These are phyloP conservation scores for Clarias magur DNA, from an alignment of 2,113 vertebrate genomes.

Conservation along the genomic window DNA sequence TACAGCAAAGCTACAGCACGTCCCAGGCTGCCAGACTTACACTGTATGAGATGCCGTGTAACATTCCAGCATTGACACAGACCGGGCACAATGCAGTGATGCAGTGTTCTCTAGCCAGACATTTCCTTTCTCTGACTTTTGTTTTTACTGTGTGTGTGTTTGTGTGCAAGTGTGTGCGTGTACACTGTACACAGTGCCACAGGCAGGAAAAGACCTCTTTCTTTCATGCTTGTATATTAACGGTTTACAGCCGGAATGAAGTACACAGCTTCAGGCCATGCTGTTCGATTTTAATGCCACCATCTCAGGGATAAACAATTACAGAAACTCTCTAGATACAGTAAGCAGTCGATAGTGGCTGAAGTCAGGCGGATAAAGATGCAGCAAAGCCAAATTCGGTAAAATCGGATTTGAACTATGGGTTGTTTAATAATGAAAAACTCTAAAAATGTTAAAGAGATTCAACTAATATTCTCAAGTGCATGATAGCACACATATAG, in stretches of 20 bases:
- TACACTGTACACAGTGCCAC: slow-evolving; percentile 1
- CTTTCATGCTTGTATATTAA: slow-evolving; percentile 10
- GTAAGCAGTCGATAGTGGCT: background rate
- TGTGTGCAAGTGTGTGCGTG: background rate
- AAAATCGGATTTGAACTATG: background rate
- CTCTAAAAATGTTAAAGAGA: background rate
- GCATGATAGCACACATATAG: too few relatives aligned
- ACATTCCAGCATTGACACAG: background rate
- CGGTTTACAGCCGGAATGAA: slow-evolving; percentile 14
- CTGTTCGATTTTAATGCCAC: slow-evolving; percentile 12
- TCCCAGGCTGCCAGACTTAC: background rate
- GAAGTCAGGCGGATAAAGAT: too few relatives aligned
- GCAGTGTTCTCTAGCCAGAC: background rate
- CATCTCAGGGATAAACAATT: background rate
- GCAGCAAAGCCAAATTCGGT: background rate
- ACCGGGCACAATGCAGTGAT: background rate
- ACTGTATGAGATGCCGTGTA: background rate
- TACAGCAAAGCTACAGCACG: too few relatives aligned
- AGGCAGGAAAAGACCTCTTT: slow-evolving; percentile 21
- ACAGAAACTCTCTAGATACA: background rate
- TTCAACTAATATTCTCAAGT: background rate
- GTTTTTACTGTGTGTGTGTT: background rate
- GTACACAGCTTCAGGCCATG: background rate
- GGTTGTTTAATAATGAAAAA: background rate
- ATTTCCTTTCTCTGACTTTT: background rate